A percentile compares a stretch with the other conserved stretches of the same genome.
Conservation (phyloP, 2,888 invertebrate species). For the Magallana nippona region DNA sequence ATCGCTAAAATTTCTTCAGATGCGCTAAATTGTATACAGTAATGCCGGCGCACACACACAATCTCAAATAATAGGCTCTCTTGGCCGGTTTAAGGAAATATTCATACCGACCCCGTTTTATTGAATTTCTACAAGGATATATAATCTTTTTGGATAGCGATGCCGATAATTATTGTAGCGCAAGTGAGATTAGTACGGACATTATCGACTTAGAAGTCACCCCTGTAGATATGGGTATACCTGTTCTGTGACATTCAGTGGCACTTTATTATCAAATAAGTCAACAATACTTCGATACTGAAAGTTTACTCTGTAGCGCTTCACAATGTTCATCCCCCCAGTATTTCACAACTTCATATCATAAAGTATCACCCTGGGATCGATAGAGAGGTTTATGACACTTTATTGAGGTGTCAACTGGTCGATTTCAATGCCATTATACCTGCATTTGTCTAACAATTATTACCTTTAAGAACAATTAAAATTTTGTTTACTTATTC, state of each 20-base stretch:
- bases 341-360: constrained; percentile 13
- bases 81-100: background rate
- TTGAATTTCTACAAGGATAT: background rate
- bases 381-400: constrained; percentile 14
- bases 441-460: constrained; percentile 6
- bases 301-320: constrained; percentile 3
- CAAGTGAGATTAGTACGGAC: background rate
- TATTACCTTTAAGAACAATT: background rate
- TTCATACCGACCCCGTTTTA: background rate
- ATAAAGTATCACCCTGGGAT: constrained; percentile 22
- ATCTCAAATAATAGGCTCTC: background rate
- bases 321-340: background rate
- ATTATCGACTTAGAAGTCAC: constrained; percentile 22
- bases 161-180: constrained; percentile 27
- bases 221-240: constrained; percentile 2
- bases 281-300: constrained; percentile 24
- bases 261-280: constrained; percentile 23
- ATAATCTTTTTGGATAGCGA: constrained; percentile 31
- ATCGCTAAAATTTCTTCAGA: background rate
- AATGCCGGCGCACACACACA: background rate
- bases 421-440: constrained; percentile 1
- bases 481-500: too few relatives aligned
- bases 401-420: constrained; percentile 1
- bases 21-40: background rate
- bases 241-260: constrained; percentile 21